Conservation (phyloP, 2,113 vertebrate genomes). For the Benitochromis conjunctus region DNA sequence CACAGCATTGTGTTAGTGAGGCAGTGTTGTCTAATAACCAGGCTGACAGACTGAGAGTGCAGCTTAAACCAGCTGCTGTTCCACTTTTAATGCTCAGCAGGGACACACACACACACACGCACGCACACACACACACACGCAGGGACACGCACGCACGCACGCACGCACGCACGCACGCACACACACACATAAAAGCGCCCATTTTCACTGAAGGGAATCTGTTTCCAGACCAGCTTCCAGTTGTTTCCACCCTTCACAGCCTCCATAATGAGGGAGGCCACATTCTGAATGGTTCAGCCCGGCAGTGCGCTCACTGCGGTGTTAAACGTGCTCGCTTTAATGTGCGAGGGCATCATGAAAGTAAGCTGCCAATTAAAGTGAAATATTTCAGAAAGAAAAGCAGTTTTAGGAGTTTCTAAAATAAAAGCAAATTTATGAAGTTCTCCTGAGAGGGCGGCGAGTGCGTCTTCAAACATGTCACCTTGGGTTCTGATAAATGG, state of each 20-base stretch:
- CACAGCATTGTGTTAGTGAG: slow-evolving; percentile 1
- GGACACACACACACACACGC: background rate
- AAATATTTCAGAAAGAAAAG: background rate
- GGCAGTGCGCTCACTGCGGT: accelerated
- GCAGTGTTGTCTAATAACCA: slow-evolving; percentile 21
- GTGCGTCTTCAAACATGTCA: background rate
- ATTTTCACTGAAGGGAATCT: accelerated
- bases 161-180: background rate
- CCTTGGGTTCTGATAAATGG: background rate
- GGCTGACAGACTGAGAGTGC: slow-evolving; percentile 11
- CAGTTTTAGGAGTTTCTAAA: background rate
- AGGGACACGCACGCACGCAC: background rate
- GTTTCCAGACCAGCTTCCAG: background rate
- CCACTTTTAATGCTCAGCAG: slow-evolving; percentile 19
- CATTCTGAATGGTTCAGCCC: accelerated
- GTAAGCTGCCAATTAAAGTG: background rate
- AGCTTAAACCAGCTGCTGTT: slow-evolving; percentile 37
- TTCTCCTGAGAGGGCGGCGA: background rate
- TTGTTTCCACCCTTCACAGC: background rate
- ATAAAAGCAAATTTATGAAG: background rate
- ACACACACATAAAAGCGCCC: accelerated
- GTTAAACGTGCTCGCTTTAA: background rate
- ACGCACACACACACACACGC: background rate
- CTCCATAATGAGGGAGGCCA: background rate
- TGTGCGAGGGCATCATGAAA: background rate